Evolutionary conservation across 2,113 vertebrate species (phyloP).

Genomic region (Mesocricetus auratus): DNA sequence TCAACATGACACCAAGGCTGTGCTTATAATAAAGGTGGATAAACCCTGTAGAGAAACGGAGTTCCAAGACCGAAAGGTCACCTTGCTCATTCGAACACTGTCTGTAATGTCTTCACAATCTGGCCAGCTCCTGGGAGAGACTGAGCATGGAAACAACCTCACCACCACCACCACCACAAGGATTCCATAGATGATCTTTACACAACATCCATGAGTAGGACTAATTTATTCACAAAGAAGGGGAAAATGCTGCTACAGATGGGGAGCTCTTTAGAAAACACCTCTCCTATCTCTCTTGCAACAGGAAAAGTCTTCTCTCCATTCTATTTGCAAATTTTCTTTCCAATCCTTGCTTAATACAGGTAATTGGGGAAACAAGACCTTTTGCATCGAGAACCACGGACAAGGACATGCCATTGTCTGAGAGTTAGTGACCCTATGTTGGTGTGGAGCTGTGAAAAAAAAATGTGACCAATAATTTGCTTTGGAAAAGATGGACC

Average conservation of each 20-base stretch:
- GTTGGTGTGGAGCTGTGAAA: not conserved
- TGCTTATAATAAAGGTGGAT: conserved; percentile 47
- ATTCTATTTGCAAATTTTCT: not conserved
- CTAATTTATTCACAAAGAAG: not conserved
- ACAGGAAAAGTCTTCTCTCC: not conserved
- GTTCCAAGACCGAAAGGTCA: conserved; percentile 30
- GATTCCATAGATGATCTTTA: not conserved
- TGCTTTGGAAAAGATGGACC: not conserved
- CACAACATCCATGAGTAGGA: not conserved
- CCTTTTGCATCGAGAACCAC: not conserved
- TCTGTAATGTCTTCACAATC: not conserved
- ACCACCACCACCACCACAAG: no score
- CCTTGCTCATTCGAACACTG: not conserved
- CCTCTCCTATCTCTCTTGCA: not conserved
- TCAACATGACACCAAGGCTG: conserved; percentile 16
- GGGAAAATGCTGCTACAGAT: not conserved
- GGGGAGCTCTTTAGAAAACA: not conserved
- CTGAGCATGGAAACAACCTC: not conserved
- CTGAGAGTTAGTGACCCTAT: rapidly evolving
- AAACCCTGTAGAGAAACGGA: conserved; percentile 14
- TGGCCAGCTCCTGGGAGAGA: not conserved
- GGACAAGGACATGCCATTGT: not conserved
- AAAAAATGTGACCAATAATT: not conserved
- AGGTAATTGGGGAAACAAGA: not conserved
- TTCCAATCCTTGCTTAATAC: not conserved